A percentile compares a stretch with the other conserved stretches of the same genome.
These are phyloP conservation scores for Melanotaenia boesemani DNA, from an alignment of 2,797 vertebrate species.

Conservation along the genomic window DNA sequence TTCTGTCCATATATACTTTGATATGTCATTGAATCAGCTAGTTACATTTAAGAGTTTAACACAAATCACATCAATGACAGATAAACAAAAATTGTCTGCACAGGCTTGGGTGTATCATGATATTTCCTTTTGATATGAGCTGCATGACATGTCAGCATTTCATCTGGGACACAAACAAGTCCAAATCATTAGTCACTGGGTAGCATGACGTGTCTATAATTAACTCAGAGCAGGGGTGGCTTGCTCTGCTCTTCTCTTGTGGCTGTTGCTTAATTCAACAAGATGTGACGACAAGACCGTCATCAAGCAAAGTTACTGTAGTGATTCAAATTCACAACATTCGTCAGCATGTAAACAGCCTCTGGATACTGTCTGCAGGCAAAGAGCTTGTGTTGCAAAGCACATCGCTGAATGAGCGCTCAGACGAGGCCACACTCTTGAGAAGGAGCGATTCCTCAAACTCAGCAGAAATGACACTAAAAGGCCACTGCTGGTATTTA, in stretches of 20 bases:
- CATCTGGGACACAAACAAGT: conserved; percentile 70
- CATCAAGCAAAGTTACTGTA: conserved; percentile 50
- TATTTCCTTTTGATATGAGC: conserved; percentile 29
- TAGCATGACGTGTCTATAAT: conserved; percentile 64
- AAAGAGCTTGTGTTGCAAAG: conserved; percentile 53
- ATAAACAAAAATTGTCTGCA: conserved; percentile 3
- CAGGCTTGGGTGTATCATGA: conserved; percentile 3
- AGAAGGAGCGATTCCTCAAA: conserved; percentile 63
- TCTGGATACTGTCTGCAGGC: conserved; percentile 54
- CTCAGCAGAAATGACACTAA: conserved; percentile 76
- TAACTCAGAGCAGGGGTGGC: conserved; percentile 64
- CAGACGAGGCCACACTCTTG: conserved; percentile 49
- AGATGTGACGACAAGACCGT: conserved; percentile 69
- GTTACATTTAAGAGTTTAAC: not conserved
- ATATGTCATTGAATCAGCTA: not conserved
- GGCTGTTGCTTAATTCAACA: conserved; percentile 72
- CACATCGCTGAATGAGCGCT: conserved; percentile 61
- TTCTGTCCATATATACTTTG: not conserved
- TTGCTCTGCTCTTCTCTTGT: conserved; percentile 53
- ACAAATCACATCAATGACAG: not conserved
- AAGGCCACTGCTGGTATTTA: conserved; percentile 72
- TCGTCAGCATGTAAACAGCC: conserved; percentile 80
- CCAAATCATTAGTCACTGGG: conserved; percentile 61
- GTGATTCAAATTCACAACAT: conserved; percentile 53
- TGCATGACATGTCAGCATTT: conserved; percentile 57